These are phyloP conservation scores for Notothenia rossii DNA, from an alignment of 2,113 vertebrate genomes.

Conservation along the genomic window DNA sequence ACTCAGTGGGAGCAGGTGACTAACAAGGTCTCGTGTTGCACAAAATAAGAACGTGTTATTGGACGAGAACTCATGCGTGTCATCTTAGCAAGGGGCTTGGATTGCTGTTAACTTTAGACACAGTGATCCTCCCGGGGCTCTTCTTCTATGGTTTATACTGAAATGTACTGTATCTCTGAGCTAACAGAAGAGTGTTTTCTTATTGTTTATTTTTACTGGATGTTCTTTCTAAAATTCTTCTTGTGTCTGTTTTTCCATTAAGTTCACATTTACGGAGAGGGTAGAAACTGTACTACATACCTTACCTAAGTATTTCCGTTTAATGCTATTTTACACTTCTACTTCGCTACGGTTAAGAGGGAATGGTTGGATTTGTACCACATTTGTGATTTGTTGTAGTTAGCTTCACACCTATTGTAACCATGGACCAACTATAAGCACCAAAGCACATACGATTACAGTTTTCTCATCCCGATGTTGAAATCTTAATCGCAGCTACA, in stretches of 20 bases:
- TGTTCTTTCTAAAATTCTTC: neutral
- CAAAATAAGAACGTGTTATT: slow-evolving; percentile 36
- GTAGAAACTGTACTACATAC: neutral
- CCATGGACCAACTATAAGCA: neutral
- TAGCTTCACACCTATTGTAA: neutral
- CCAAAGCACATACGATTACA: neutral
- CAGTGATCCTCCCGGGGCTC: neutral
- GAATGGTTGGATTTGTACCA: neutral
- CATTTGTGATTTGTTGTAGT: neutral
- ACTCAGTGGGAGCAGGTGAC: slow-evolving; percentile 59
- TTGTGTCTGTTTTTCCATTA: neutral
- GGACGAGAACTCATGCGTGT: slow-evolving; percentile 20
- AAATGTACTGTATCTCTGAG: neutral
- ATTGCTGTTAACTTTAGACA: slow-evolving; percentile 30
- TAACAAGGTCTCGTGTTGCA: slow-evolving; percentile 39
- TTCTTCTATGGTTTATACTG: neutral
- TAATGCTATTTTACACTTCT: neutral
- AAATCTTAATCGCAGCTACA: neutral
- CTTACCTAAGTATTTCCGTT: neutral
- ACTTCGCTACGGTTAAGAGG: neutral
- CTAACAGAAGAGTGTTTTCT: neutral
- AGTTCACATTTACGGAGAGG: neutral
- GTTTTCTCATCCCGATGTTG: neutral
- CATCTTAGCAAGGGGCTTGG: slow-evolving; percentile 16
- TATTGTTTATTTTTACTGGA: neutral